phyloP scores from a whole-genome alignment of 2,113 vertebrate genomes.

The Helogale parvula region DNA sequence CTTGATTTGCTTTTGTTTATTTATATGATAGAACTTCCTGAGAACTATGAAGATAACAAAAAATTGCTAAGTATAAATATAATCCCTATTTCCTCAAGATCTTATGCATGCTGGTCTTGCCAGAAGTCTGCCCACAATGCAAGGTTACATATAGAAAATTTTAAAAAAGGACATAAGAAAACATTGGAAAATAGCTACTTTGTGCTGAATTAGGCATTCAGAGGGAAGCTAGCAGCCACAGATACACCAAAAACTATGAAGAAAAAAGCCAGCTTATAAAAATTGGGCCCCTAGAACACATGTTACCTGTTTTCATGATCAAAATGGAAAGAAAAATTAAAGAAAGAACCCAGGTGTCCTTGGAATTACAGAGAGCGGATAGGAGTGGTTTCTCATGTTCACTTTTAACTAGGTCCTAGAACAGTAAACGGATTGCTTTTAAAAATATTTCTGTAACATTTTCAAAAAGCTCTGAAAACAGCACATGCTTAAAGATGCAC shows the following conservation, averaged over 20 bases:
- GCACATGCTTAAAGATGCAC: not conserved
- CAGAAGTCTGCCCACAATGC: not conserved
- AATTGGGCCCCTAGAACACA: not conserved
- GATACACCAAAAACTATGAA: not conserved
- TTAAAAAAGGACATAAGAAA: not conserved
- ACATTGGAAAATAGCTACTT: constrained; percentile 39
- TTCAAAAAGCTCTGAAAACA: not conserved
- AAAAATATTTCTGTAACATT: not conserved
- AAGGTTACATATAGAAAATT: not conserved
- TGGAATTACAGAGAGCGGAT: not conserved
- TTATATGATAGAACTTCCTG: not conserved
- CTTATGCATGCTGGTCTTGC: not conserved
- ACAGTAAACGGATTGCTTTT: not conserved
- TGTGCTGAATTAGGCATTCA: constrained; percentile 31
- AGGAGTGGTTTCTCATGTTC: not conserved
- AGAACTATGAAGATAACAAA: not conserved
- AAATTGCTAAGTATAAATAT: not conserved
- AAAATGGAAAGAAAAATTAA: not conserved
- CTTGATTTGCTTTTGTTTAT: not conserved
- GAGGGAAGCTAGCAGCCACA: not conserved
- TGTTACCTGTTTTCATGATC: not conserved
- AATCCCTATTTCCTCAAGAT: not conserved
- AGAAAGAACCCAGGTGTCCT: not conserved
- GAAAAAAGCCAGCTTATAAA: constrained; percentile 30
- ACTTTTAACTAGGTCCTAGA: not conserved